These are phyloP conservation scores for Carassius carassius DNA, from an alignment of 2,113 vertebrate species.

Conservation along the genomic window DNA sequence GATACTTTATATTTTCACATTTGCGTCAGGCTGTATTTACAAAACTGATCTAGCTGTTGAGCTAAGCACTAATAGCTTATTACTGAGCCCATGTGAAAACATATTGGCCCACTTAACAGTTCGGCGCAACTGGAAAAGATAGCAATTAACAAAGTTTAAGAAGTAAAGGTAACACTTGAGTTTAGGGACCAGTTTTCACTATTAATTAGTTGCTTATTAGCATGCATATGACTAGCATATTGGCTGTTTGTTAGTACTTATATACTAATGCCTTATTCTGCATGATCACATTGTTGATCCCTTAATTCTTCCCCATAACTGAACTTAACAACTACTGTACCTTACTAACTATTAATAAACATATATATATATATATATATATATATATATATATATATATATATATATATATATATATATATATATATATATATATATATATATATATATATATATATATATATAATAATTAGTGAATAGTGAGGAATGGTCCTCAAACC, in stretches of 20 bases:
- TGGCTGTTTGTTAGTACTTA: not conserved
- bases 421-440: no score
- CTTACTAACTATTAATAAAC: no score
- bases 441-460: no score
- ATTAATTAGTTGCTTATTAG: not conserved
- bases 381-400: no score
- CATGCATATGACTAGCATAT: not conserved
- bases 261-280: not conserved
- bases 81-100: constrained; percentile 71
- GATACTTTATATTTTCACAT: constrained; percentile 73
- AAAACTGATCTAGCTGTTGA: constrained; percentile 65
- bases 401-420: no score
- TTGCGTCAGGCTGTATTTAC: constrained; percentile 72
- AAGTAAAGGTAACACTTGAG: not conserved
- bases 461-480: no score
- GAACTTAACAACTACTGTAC: no score
- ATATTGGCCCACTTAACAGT: constrained; percentile 73
- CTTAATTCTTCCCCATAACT: not conserved
- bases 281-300: not conserved
- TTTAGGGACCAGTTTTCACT: no score
- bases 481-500: no score
- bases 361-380: no score
- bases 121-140: constrained; percentile 78
- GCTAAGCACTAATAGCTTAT: constrained; percentile 76
- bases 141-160: constrained; percentile 69